Conservation (phyloP, 2,888 invertebrate genomes). For the Catocala sponsa region DNA sequence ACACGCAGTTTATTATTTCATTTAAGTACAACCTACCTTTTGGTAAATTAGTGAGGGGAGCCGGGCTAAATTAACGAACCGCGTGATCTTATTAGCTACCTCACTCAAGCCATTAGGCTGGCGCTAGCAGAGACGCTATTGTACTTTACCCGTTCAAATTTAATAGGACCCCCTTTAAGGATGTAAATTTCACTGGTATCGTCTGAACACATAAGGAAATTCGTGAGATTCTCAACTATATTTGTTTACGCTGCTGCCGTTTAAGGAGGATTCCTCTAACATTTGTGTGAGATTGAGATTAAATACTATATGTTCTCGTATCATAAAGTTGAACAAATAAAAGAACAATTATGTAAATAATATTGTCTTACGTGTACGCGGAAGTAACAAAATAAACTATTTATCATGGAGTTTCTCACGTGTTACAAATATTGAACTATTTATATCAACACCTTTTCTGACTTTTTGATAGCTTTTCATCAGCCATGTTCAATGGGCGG, state of each 20-base stretch:
- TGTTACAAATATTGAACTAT: too few relatives aligned
- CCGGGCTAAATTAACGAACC: constrained; percentile 69
- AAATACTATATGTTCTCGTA: too few relatives aligned
- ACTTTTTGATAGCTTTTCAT: too few relatives aligned
- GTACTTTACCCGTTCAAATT: constrained; percentile 62
- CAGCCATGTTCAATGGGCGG: too few relatives aligned
- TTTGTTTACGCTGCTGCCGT: not conserved
- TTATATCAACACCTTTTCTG: too few relatives aligned
- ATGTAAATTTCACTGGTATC: constrained; percentile 38
- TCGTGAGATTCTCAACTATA: constrained; percentile 19
- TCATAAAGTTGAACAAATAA: too few relatives aligned
- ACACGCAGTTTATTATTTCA: constrained; percentile 56
- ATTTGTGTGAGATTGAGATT: too few relatives aligned
- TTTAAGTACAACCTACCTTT: constrained; percentile 61
- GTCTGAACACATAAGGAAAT: constrained; percentile 22
- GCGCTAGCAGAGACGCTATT: constrained; percentile 51
- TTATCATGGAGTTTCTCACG: too few relatives aligned
- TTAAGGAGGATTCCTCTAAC: too few relatives aligned
- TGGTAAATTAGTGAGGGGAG: constrained; percentile 60
- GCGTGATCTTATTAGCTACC: constrained; percentile 73
- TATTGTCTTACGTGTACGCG: too few relatives aligned
- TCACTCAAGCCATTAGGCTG: constrained; percentile 65
- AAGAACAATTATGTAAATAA: too few relatives aligned
- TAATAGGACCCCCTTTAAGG: constrained; percentile 56
- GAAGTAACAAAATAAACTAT: too few relatives aligned